phyloP scores from a whole-genome alignment of 2,888 invertebrate genomes.

The Antheraea yamamai region DNA sequence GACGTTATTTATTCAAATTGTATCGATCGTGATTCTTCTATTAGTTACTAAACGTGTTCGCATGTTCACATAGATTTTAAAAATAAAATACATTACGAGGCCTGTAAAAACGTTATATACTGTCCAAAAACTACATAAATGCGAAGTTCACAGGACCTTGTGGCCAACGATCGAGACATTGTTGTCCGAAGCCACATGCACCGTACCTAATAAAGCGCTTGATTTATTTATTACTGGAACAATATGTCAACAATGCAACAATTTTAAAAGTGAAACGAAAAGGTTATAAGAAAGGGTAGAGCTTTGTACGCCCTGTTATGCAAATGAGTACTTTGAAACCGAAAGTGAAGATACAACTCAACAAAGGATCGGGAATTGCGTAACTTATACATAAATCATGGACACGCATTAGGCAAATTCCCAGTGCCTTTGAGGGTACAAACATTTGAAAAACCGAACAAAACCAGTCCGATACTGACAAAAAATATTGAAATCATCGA shows the following conservation, averaged over 20 bases:
- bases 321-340: constrained; percentile 79
- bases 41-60: neutral
- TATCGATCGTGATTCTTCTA: neutral
- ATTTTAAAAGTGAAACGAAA: constrained; percentile 78
- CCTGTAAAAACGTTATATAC: constrained; percentile 1
- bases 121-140: constrained; percentile 26
- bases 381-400: constrained; percentile 77
- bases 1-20: constrained; percentile 16
- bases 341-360: constrained; percentile 61
- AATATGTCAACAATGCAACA: constrained; percentile 76
- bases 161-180: constrained; percentile 53
- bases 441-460: constrained; percentile 50
- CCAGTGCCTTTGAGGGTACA: constrained; percentile 50
- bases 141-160: constrained; percentile 40
- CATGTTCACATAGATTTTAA: neutral
- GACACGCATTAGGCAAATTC: constrained; percentile 77
- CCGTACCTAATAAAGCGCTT: constrained; percentile 69
- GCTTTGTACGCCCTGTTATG: constrained; percentile 76
- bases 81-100: neutral
- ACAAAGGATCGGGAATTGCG: constrained; percentile 63
- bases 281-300: constrained; percentile 71
- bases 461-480: constrained; percentile 53
- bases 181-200: constrained; percentile 57
- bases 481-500: constrained; percentile 58
- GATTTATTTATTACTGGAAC: constrained; percentile 79